Base-by-base conservation (phyloP, 2,888 invertebrate species). In the Zelleria hepariella region DNA sequence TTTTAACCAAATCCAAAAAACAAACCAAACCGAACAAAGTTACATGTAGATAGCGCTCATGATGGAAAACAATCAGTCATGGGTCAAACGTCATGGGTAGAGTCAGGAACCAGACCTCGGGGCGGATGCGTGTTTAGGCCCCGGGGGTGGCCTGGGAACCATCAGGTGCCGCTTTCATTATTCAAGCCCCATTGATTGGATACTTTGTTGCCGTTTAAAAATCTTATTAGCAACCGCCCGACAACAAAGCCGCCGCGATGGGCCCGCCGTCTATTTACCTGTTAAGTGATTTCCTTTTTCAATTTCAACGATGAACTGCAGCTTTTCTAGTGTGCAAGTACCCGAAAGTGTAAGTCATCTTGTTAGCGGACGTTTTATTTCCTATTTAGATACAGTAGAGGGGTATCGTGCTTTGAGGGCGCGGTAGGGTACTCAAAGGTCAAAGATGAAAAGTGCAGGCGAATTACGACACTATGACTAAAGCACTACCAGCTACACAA, bases 131-230 rank as follows among this genome's bases (percentile, higher is more conserved):
- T 84, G 86, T 77, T 80, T 77, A 77, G 78, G 67, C 67, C 66
- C 74, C 65, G 71, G 73, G 80, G 86, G 85, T 73, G 79, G 78
- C 75, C 73, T 86, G 87, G 71, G 87, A 86, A 86, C 79, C 70
- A 69, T 74, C 88, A 88, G 88, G 87, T 88, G 88, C 75, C 76
- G 75, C 80, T 82, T 88, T 88, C 87, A 88, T 88, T 88, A 88
- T 88, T 88, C 87, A 87, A 82, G 82, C 82, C 68, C 80, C 86
- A 88, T 88, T 86, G 88, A 88, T 88, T 88, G 84, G 87, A 82
- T 86, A 87, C 86, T 87, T 86, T 86, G 86, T 87, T 82, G 85
- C 80, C 85, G 84, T 86, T 87, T 87, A 87, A 88, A 88, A 87
- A 86, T 85, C 85, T 87, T 86, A 86, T 86, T 86, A 87, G 82